Evolutionary conservation across 2,888 invertebrate genomes (phyloP), one percentile per base, ranked within the genome.

Genomic region (Gandaritis pyraliata): DNA sequence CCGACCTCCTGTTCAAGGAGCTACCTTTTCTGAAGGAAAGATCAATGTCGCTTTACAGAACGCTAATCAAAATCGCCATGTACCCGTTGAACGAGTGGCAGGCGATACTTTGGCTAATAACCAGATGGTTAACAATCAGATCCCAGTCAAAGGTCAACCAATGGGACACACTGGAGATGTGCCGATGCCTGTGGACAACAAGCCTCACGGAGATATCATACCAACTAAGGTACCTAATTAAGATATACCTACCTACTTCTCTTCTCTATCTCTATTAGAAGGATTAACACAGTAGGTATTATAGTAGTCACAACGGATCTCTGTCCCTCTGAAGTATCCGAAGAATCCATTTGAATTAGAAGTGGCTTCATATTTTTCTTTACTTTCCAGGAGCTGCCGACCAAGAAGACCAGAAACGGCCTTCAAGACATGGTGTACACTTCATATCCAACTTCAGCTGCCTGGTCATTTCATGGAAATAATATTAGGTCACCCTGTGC

Each of bases 381-480:
- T 33, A 33, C 33, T 45, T 77, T 79, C 23, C 72, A 84, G 84
- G 48, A 59, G 16, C 53, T 65, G 15, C 69, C 74, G 4, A 64
- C 57, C 8, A 68, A 70, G 15, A 83, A 74, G 41, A 70, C 64
- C 49, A 76, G 89, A 50, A 92, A 92, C 69, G 91, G 91, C n/a
- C 73, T 92, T 55, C 91, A 92, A 76, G 91, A 92, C 66, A 72
- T 85, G 66, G 77, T 82, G 15, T 88, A 76, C 55, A 84, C 89
- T 1, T 75, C 88, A 0, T 86, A 85, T 66, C 78, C 85, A 11
- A 73, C 76, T 1, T 77, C 87, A 11, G 75, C 86, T 11, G 82
- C 87, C n/a, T 87, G 91, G 91, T 79, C 85, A 0, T 91, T 92
- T 64, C 90, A 90, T 62, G 90, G 90, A 39, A 71, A 71, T 39